Evolutionary conservation across 2,888 invertebrate species (phyloP), one percentile per base, ranked within the genome.

Genomic region (Archips xylosteana): DNA sequence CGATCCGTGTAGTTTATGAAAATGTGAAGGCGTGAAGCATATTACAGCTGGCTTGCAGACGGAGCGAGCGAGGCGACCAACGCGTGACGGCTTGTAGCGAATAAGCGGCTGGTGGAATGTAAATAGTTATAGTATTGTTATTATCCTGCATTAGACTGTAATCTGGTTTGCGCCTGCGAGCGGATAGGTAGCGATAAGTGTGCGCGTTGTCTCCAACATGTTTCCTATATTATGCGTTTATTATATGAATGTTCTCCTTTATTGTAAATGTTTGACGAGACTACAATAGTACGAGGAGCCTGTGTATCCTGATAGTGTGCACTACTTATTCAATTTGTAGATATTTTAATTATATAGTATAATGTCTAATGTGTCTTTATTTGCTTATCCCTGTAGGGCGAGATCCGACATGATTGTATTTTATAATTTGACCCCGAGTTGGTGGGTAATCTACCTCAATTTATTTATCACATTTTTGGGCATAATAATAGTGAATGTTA

Each of bases 321-420:
- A 92, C 92, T 92, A 87, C 87, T 89, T 91, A 89, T 92, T 91
- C 92, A 89, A 93, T 92, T 92, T 94, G 94, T 94, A 94, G 94
- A 94, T 94, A 94, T 92, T 91, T 94, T 94, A 94, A 93, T 93
- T 93, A 91, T 91, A 94, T 94, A 94, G 92, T 92, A 92, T 93
- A 94, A 94, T 92, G 91, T 92, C 89, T 89, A 90, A 90, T 89
- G 90, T 88, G 89, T 91, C 90, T 92, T 89, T 91, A 92, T 93
- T 93, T 91, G 90, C 91, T 90, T 82, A 81, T 86, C 87, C 91
- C 90, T 80, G 77, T 83, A 85, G 82, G 88, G 89, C 87, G 88
- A 86, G 85, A 87, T 87, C 90, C 88, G 89, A 87, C 87, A 89
- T 85, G 39, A 39, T 39, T 39, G 80, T 89, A 87, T 89, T 89